Base-by-base conservation (phyloP, 2,113 vertebrate genomes). In the Stigmatopora nigra region DNA sequence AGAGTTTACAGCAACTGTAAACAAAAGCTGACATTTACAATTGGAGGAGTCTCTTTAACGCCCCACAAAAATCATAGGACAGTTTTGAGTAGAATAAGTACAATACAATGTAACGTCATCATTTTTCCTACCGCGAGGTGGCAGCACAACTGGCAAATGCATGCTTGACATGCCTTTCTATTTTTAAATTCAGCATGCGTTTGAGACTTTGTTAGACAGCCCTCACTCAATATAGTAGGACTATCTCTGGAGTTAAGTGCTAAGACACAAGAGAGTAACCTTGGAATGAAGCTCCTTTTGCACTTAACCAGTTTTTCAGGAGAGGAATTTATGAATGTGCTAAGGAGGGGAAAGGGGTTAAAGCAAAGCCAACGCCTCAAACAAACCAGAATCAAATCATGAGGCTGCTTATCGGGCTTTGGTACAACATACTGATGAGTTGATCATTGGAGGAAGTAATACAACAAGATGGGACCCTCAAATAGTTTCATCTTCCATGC, bases 141-240 rank as follows among this genome's bases (percentile, higher is more conserved):
- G 87, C 88, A 89, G 83, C 73, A 73, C 46, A 66, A 63, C 59
- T 63, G 47, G 65, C 16, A 0, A 8, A 36, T 56, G 55, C 61
- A 76, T 77, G 67, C 56, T 67, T 73, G 11, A 61, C 65, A 83
- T 86, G 78, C 83, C 81, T 85, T 88, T 88, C 82, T 84, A 87
- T 87, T 84, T 87, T 79, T 81, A 82, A 77, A 80, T 77, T 61
- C 67, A 82, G 72, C 82, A 81, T 85, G 76, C 83, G 82, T 81
- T 66, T 66, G 72, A 80, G 72, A 78, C 78, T 87, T 87, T 87
- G 79, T 81, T 78, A 69, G 78, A 81, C 72, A 72, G 64, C 69
- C 69, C 71, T 80, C 64, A 60, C 71, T 80, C 64, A 60, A 67
- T 76, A 80, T 74, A 78, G 74, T 72, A 52, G 63, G 66, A 69